Evolutionary conservation across 1,140 invertebrate species (phyloP), one percentile per base, ranked within the genome.

Genomic region (Drosophila bocki): DNA sequence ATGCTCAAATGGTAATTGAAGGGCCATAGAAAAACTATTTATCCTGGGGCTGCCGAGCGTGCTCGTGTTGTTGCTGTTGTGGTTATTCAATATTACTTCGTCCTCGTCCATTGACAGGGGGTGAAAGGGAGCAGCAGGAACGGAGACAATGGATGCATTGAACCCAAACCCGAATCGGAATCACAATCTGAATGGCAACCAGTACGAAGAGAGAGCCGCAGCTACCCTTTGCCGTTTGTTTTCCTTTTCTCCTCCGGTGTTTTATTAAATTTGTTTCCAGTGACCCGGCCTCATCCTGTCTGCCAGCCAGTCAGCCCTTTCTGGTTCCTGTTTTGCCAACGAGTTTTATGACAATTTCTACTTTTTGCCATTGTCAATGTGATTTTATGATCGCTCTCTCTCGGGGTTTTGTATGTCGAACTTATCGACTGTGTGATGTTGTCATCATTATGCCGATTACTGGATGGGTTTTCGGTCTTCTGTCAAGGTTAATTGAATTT

Each of bases 1-100:
- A 91, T 91, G 86, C 86, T 91, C 86, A 91, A 86, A 91, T 91
- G 86, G 81, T 91, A 91, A 91, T 91, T 91, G 87, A 91, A 91
- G 86, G 84, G 82, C 82, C 78, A 77, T 78, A 86, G 50, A 86
- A 78, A 90, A 90, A 90, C 85, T 90, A 90, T 90, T 90, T 90
- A 90, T 90, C 85, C 85, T 80, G 75, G 75, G 86, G 85, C 85
- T 90, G 48, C 81, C 75, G 78, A 85, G 78, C 81, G 75, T 84
- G 59, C 74, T 83, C 61, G 45, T 62, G 59, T 65, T 76, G 72
- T 19, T 80, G 65, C 65, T 87, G 59, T 85, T 88, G 85, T 85
- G 85, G 85, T 88, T 88, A 80, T 88, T 88, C 85, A 90, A 90
- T 90, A 90, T 90, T 85, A 82, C 86, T 80, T 68, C 67, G 44